Base-by-base conservation (phyloP, 2,797 vertebrate species). In the Nyctalus aviator region DNA sequence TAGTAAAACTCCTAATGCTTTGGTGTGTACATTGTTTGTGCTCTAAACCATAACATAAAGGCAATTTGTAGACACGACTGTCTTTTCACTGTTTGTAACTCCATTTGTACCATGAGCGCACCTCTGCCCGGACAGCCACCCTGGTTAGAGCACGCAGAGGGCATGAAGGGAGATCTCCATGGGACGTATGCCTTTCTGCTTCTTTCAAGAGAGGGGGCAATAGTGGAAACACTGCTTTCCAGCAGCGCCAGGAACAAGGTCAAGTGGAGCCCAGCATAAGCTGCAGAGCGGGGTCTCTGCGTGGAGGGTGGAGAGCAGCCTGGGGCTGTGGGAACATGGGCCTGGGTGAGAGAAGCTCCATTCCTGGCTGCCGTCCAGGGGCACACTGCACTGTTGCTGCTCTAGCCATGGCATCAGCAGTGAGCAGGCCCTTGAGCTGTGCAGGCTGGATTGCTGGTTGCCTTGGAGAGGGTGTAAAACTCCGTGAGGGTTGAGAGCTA, bases 361-460 rank as follows among this genome's bases (percentile, higher is more conserved):
- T 30, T 30, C 13, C 59, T 62, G 59, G 12, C 59, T 30, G 59
- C 27, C 2, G 0, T 62, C 20, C 11, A 5, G 84, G 76, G 21
- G 35, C n/a, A 7, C 2, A 3, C 4, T 8, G 44, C 4, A 9
- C n/a, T 3, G 4, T 0, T 23, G 27, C 30, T 23, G 23, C 20
- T 30, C 6, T 20, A 8, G 9, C 14, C 5, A 8, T 5, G 12
- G 21, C 4, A n/a, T 4, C 15, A 8, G 27, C 10, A 5, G 27
- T 14, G 48, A 41, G 37, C 57, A 53, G 25, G 32, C 46, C 0
- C 0, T 0, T 2, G 48, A 30, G 53, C 32, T 68, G 32, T 2
- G 23, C 12, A 2, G 41, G 44, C 10, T 66, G 30, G 35, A 7
- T 17, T 62, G 35, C 53, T 15, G 44, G 13, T 17, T 72, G 35